Evolutionary conservation across 2,113 vertebrate genomes (phyloP), one percentile per base, ranked within the genome.

Genomic region (Plecotus auritus): DNA sequence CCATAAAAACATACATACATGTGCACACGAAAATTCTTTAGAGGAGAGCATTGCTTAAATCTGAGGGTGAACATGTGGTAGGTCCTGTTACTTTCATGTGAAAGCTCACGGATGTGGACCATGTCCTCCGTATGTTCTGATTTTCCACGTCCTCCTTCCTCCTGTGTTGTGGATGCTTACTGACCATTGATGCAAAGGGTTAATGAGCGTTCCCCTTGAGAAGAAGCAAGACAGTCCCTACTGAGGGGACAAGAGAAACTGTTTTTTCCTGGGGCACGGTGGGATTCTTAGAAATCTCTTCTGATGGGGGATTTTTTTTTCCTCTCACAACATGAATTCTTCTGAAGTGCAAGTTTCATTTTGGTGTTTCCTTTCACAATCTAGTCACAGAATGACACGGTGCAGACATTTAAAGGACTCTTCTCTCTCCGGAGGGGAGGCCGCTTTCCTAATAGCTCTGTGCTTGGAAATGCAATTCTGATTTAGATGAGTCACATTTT

Each of bases 401-500:
- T 94, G 66, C 47, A 93, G 93, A 76, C 54, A 95, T 72, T 97
- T 97, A 28, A 97, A 97, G 96, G 51, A 85, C 32, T 93, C 95
- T 96, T 92, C 76, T 97, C 95, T 86, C 92, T 97, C 95, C 78
- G n/a, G 70, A 95, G 85, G 86, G 56, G 96, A 89, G 54, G 93
- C 83, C 92, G 94, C 81, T 96, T 95, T 86, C 56, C 40, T 2
- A 97, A 95, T 94, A 67, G 87, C 88, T 93, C 91, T 95, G 91
- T 90, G 83, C 94, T 98, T 96, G 92, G 95, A 97, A 97, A 96
- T 64, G 89, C 96, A 97, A 81, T 97, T 97, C 97, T 98, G 94
- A 96, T 98, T 95, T 97, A 97, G 88, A 96, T 97, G 95, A 98
- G 97, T 97, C 97, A 86, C 85, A 61, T 96, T 98, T 97, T 97